Percentiles rank a stretch among this genome's conserved stretches.
phyloP scores from a whole-genome alignment of 2,888 invertebrate genomes.

The Neocrepidodera transversa region DNA sequence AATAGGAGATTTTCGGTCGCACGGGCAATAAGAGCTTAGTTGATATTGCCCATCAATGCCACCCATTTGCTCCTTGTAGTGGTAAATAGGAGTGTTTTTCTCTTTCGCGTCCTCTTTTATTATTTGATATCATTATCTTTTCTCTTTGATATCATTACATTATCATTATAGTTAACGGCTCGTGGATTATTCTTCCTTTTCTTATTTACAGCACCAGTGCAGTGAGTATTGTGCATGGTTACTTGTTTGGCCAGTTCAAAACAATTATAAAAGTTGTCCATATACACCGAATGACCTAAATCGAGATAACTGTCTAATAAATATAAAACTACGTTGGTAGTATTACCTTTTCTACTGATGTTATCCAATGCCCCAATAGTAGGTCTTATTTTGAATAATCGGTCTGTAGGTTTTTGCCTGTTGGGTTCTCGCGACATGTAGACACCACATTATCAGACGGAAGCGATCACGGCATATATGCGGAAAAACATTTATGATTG shows the following conservation, averaged over 20 bases:
- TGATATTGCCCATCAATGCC: conserved; percentile 22
- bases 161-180: neutral
- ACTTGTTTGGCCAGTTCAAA: conserved; percentile 2
- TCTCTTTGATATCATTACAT: neutral
- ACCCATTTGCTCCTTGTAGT: conserved; percentile 27
- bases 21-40: conserved; percentile 21
- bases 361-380: conserved; percentile 1
- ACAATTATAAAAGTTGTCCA: conserved; percentile 1
- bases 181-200: conserved; percentile 2
- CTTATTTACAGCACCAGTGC: neutral
- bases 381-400: conserved; percentile 6
- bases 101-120: neutral
- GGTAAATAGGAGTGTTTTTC: conserved; percentile 18
- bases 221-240: neutral
- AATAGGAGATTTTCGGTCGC: conserved; percentile 20
- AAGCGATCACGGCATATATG: conserved; percentile 6
- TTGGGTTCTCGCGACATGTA: conserved; percentile 4
- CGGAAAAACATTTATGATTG: neutral
- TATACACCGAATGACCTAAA: neutral
- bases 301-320: neutral
- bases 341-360: neutral
- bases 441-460: conserved; percentile 1
- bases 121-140: neutral
- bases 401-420: neutral
- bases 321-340: neutral